Evolutionary conservation across 1,140 invertebrate species (phyloP).

Genomic region (Pemphigus obesinymphae): DNA sequence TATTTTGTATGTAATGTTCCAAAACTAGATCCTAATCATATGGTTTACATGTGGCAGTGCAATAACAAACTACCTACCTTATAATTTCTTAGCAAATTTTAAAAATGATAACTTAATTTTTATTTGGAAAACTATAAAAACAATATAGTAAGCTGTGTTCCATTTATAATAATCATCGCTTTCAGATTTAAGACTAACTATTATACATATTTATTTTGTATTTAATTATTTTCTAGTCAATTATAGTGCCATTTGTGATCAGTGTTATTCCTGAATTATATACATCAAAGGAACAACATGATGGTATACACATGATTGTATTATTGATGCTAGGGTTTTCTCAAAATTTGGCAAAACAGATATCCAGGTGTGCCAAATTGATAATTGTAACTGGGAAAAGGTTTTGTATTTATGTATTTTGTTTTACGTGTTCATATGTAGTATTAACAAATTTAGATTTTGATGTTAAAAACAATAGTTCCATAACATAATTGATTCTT

Average conservation of each 20-base stretch:
- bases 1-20: too few relatives aligned
- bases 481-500: not conserved
- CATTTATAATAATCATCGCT: not conserved
- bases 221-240: slow-evolving; percentile 19
- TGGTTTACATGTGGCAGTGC: too few relatives aligned
- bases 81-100: too few relatives aligned
- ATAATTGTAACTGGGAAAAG: not conserved
- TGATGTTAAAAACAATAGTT: not conserved
- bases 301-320: not conserved
- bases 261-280: slow-evolving; percentile 7
- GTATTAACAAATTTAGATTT: not conserved
- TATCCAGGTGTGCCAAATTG: not conserved
- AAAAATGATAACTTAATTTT: too few relatives aligned
- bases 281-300: slow-evolving; percentile 6
- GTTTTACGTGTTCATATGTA: slow-evolving; percentile 18
- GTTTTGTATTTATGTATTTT: slow-evolving; percentile 35
- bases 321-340: slow-evolving; percentile 20
- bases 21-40: too few relatives aligned
- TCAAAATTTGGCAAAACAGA: not conserved
- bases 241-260: not conserved
- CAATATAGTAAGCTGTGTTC: not conserved
- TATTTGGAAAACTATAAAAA: too few relatives aligned
- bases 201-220: not conserved
- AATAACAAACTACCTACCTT: too few relatives aligned
- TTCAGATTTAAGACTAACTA: not conserved